Evolutionary conservation across 2,888 invertebrate species (phyloP).

Genomic region (Molorchus minor): DNA sequence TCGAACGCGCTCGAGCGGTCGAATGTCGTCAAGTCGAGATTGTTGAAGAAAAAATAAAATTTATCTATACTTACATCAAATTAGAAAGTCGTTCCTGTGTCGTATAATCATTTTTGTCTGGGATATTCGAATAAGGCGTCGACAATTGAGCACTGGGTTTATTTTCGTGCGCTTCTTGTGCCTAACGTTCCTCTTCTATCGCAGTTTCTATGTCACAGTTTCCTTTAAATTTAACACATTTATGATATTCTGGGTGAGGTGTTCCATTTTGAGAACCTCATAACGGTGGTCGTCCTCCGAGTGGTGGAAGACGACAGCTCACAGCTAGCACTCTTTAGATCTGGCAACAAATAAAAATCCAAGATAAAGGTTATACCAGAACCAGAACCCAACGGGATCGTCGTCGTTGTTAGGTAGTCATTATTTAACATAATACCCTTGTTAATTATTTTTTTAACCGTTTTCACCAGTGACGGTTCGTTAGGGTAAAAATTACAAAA

Average conservation of each 20-base stretch:
- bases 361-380: neutral
- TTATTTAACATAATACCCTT: too few species aligned
- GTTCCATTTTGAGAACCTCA: constrained; percentile 74
- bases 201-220: constrained; percentile 81
- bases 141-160: constrained; percentile 45
- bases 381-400: too few species aligned
- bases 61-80: constrained; percentile 58
- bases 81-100: constrained; percentile 54
- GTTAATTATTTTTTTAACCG: too few species aligned
- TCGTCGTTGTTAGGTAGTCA: too few species aligned
- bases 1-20: too few species aligned
- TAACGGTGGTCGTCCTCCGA: constrained; percentile 80
- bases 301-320: constrained; percentile 87
- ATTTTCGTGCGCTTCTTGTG: constrained; percentile 65
- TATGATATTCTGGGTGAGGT: constrained; percentile 67
- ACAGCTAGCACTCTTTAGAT: constrained; percentile 84
- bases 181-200: constrained; percentile 81
- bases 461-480: too few species aligned
- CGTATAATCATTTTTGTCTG: constrained; percentile 29
- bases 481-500: too few species aligned
- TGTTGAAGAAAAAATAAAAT: too few species aligned
- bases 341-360: neutral
- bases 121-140: constrained; percentile 47
- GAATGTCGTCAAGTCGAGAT: too few species aligned
- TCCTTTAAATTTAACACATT: constrained; percentile 68